Evolutionary conservation across 2,113 vertebrate species (phyloP).

Genomic region (Odocoileus virginianus): DNA sequence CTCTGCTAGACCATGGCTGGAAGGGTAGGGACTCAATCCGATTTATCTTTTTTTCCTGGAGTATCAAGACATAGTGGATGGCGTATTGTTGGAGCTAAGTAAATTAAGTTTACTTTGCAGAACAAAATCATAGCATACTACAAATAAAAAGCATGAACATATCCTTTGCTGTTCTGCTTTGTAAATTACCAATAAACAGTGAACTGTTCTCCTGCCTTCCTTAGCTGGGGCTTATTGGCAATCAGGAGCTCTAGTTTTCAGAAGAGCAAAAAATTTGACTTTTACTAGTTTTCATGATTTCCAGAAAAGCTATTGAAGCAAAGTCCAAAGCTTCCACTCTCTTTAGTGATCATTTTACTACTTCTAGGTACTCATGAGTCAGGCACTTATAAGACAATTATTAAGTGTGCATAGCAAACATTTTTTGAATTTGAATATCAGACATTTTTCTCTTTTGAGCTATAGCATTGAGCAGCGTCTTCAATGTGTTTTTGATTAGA

Average conservation of each 20-base stretch:
- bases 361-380: neutral
- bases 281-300: neutral
- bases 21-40: neutral
- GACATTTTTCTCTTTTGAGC: constrained; percentile 26
- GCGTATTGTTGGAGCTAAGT: neutral
- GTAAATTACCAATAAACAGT: neutral
- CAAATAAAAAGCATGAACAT: constrained; percentile 10
- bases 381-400: constrained; percentile 33
- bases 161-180: neutral
- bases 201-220: neutral
- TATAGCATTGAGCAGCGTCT: neutral
- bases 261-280: neutral
- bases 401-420: neutral
- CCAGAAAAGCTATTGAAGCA: neutral
- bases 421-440: neutral
- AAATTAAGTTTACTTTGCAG: constrained; percentile 17
- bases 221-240: constrained; percentile 8
- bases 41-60: neutral
- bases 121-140: neutral
- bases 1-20: neutral
- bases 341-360: constrained; percentile 27
- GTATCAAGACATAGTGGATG: neutral
- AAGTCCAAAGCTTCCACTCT: neutral
- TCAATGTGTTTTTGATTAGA: constrained; percentile 18
- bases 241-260: neutral